Conservation (phyloP, 2,888 invertebrate genomes). For the Scaptomyza caliginosa region DNA sequence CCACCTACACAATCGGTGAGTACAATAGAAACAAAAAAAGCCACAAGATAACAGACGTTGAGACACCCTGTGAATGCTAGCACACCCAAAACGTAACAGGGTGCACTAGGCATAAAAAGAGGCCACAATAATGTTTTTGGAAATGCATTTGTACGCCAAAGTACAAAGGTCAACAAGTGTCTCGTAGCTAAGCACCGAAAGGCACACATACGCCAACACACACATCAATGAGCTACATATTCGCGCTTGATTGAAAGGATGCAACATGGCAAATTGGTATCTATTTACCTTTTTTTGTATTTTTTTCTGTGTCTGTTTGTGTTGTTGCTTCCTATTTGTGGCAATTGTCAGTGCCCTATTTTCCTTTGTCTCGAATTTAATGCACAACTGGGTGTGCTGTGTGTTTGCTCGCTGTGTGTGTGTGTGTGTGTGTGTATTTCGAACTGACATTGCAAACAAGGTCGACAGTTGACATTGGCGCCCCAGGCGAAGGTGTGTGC, state of each 20-base stretch:
- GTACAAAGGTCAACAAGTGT: constrained; percentile 70
- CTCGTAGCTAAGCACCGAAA: constrained; percentile 22
- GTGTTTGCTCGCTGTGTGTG: not conserved
- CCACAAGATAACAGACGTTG: not conserved
- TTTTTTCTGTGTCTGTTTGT: too few species aligned
- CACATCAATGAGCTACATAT: not conserved
- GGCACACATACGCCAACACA: not conserved
- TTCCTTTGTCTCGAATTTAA: constrained; percentile 29
- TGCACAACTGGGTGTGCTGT: constrained; percentile 7
- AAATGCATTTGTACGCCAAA: not conserved
- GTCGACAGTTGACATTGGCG: constrained; percentile 70
- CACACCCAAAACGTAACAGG: not conserved
- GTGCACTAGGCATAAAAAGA: not conserved
- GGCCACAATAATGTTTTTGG: not conserved
- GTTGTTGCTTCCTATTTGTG: constrained; percentile 9
- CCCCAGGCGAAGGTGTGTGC: constrained; percentile 18
- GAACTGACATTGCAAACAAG: constrained; percentile 60
- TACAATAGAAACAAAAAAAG: constrained; percentile 12
- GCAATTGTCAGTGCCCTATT: constrained; percentile 17
- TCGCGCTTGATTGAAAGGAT: constrained; percentile 42
- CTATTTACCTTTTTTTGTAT: constrained; percentile 1
- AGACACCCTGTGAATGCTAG: not conserved
- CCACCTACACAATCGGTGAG: constrained; percentile 93
- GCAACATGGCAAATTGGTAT: constrained; percentile 36
- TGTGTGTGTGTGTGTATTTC: constrained; percentile 4